Percentiles rank a stretch among this genome's conserved stretches.
phyloP scores from a whole-genome alignment of 2,888 invertebrate genomes.

The Pseudococcus longispinus region DNA sequence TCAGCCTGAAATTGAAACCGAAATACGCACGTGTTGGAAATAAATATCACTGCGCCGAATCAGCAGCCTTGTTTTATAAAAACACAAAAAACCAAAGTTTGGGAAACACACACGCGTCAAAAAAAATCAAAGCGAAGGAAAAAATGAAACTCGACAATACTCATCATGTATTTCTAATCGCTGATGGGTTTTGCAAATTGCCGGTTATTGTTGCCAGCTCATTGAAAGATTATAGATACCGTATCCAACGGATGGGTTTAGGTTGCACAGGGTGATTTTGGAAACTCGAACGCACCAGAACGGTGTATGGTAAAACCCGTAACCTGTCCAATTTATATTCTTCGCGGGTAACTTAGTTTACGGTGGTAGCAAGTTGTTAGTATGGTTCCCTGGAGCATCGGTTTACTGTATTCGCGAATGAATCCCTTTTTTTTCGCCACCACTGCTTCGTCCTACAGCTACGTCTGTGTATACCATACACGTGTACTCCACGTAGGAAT shows the following conservation, averaged over 20 bases:
- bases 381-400: constrained; percentile 40
- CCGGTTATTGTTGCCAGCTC: constrained; percentile 32
- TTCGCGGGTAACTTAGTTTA: constrained; percentile 53
- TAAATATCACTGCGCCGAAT: no score
- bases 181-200: constrained; percentile 16
- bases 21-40: no score
- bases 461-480: not conserved
- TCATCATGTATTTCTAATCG: constrained; percentile 3
- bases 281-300: not conserved
- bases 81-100: no score
- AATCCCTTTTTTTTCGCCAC: constrained; percentile 2
- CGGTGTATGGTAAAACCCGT: not conserved
- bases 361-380: constrained; percentile 52
- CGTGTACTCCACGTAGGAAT: not conserved
- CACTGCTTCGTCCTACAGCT: not conserved
- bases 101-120: no score
- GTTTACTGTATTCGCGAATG: constrained; percentile 27
- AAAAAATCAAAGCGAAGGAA: not conserved
- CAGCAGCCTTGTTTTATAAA: no score
- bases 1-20: no score
- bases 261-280: not conserved
- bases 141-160: not conserved
- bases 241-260: not conserved
- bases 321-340: constrained; percentile 55
- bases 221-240: constrained; percentile 8